phyloP scores from a whole-genome alignment of 2,113 vertebrate species.

The Menura novaehollandiae region DNA sequence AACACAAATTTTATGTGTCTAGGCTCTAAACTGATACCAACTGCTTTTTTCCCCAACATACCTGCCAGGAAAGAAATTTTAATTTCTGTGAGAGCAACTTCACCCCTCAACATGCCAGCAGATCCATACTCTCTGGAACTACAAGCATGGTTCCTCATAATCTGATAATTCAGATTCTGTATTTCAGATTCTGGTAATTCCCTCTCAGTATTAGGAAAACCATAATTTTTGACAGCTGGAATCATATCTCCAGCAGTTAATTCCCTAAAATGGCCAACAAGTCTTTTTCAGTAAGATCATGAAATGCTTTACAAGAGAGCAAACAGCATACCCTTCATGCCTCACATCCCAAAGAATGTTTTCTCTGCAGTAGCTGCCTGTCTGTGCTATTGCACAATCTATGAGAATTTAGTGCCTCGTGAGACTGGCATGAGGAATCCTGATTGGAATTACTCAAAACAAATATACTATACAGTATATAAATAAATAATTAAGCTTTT shows the following conservation, averaged over 20 bases:
- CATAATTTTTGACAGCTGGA: background rate
- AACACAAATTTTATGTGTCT: background rate
- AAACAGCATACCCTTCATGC: background rate
- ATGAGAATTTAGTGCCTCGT: background rate
- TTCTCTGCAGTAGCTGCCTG: background rate
- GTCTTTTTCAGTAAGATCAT: background rate
- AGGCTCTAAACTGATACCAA: background rate
- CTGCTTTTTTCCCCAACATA: background rate
- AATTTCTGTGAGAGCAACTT: background rate
- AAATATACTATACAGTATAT: background rate
- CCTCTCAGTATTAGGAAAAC: background rate
- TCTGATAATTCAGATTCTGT: background rate
- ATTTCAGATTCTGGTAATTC: background rate
- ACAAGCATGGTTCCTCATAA: background rate
- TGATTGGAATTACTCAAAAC: background rate
- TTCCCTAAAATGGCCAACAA: constrained; percentile 11
- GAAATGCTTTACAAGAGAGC: background rate
- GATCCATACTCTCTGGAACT: background rate
- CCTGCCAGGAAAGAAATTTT: background rate
- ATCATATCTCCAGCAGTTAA: background rate
- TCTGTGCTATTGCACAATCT: background rate
- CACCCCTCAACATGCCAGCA: background rate
- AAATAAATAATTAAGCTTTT: background rate
- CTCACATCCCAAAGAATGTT: background rate
- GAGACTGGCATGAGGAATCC: background rate